phyloP scores from a whole-genome alignment of 1,140 invertebrate species.

The Bombus breviceps region DNA sequence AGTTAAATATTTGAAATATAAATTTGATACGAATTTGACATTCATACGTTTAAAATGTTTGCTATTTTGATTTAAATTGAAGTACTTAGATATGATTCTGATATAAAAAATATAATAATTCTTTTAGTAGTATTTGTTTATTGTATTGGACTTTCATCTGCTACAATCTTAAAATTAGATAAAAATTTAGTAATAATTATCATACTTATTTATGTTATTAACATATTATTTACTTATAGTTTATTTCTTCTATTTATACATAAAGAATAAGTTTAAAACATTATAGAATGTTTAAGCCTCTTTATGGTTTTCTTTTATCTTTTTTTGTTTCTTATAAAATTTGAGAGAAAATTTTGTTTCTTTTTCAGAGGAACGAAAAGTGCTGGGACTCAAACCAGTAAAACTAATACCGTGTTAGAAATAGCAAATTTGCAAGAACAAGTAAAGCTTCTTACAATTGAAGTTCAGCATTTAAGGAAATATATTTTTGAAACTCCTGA shows the following conservation, averaged over 20 bases:
- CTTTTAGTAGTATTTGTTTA: too few species aligned
- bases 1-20: not conserved
- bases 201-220: too few species aligned
- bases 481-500: not conserved
- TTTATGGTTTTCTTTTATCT: not conserved
- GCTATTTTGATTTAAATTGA: not conserved
- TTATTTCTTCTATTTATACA: not conserved
- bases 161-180: too few species aligned
- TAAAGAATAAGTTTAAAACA: not conserved
- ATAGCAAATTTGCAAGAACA: constrained; percentile 58
- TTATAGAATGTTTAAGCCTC: too few species aligned
- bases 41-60: not conserved
- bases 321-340: not conserved
- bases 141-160: too few species aligned
- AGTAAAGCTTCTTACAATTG: constrained; percentile 51
- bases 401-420: constrained; percentile 9
- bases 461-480: constrained; percentile 46
- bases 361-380: constrained; percentile 18
- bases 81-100: too few species aligned
- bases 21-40: not conserved
- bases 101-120: too few species aligned
- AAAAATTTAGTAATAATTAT: too few species aligned
- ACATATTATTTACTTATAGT: too few species aligned
- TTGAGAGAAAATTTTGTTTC: not conserved
- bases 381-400: constrained; percentile 23